These are phyloP conservation scores for Suillia variegata DNA, from an alignment of 2,888 invertebrate genomes.

Conservation along the genomic window DNA sequence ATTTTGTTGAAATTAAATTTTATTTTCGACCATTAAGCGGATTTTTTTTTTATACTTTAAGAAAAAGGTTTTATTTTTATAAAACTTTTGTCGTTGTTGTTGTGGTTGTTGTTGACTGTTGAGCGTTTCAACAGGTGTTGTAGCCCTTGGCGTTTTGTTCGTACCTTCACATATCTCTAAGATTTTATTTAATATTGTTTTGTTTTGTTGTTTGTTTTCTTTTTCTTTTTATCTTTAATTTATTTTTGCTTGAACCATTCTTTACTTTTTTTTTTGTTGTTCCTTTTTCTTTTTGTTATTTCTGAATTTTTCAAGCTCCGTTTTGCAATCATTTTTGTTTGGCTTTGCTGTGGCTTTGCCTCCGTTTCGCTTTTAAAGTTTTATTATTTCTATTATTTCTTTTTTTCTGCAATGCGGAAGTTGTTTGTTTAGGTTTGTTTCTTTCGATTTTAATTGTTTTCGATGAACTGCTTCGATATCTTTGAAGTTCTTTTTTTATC, in stretches of 20 bases:
- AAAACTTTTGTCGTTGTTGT: constrained; percentile 3
- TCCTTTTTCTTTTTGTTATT: background rate
- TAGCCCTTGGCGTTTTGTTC: too few relatives aligned
- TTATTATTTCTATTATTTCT: too few relatives aligned
- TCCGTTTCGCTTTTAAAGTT: background rate
- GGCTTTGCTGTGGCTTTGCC: too few relatives aligned
- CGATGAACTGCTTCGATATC: background rate
- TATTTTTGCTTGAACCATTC: constrained; percentile 29
- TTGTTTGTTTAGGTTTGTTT: background rate
- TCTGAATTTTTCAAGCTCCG: background rate
- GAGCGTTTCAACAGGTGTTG: background rate
- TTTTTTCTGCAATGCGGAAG: background rate
- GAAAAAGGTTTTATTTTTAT: too few relatives aligned
- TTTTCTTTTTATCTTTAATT: constrained; percentile 23
- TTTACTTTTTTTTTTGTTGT: background rate
- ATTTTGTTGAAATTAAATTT: too few relatives aligned
- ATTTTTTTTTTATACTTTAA: too few relatives aligned
- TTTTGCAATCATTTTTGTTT: too few relatives aligned
- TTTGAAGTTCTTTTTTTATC: too few relatives aligned
- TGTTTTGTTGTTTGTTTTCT: constrained; percentile 19
- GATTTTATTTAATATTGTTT: constrained; percentile 18
- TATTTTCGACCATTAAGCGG: too few relatives aligned
- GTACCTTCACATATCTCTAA: too few relatives aligned
- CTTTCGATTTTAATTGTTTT: background rate
- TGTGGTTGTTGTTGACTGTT: constrained; percentile 16